Evolutionary conservation across 2,797 vertebrate genomes (phyloP).

Genomic region (Coreius guichenoti): DNA sequence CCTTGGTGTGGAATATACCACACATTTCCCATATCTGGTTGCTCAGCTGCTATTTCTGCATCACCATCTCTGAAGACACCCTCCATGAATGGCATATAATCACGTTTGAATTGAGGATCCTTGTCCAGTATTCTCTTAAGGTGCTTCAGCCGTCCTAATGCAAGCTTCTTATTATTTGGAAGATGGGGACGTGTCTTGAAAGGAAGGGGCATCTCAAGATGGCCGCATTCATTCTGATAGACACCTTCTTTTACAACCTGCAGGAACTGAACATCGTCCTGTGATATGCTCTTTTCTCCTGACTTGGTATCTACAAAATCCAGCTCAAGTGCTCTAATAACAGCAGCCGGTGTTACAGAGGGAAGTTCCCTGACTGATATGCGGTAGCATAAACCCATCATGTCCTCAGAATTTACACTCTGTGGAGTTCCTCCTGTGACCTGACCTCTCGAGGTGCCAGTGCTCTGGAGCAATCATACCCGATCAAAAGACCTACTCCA

Average conservation of each 20-base stretch:
- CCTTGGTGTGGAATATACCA: not conserved
- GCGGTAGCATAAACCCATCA: not conserved
- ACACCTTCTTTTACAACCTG: not conserved
- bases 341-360: not conserved
- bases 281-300: not conserved
- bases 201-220: not conserved
- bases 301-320: not conserved
- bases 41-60: not conserved
- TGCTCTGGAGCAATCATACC: not conserved
- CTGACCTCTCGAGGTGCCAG: not conserved
- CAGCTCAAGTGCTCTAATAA: not conserved
- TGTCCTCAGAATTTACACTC: accelerated
- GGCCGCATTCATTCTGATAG: not conserved
- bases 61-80: not conserved
- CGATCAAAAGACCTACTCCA: not conserved
- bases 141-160: not conserved
- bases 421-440: not conserved
- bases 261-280: not conserved
- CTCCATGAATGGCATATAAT: not conserved
- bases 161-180: not conserved
- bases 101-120: not conserved
- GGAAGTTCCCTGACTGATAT: not conserved
- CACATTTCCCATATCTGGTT: not conserved
- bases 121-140: not conserved
- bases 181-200: not conserved